phyloP scores from a whole-genome alignment of 2,888 invertebrate species.

The Plusia festucae region DNA sequence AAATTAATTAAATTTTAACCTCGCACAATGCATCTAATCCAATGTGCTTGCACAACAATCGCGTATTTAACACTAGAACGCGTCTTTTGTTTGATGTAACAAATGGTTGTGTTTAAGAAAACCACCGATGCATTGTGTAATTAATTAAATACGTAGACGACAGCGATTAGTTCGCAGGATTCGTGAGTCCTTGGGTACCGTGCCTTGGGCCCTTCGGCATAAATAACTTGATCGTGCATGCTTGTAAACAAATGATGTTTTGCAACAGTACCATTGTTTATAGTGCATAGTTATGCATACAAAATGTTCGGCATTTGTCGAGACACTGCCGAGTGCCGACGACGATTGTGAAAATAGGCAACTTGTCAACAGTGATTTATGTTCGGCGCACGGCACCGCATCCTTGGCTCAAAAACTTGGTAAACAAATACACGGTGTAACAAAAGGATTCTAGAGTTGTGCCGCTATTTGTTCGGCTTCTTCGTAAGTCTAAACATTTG shows the following conservation, averaged over 20 bases:
- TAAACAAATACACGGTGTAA: slow-evolving; percentile 60
- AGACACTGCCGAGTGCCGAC: slow-evolving; percentile 57
- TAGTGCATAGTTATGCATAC: slow-evolving; percentile 65
- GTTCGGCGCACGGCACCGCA: slow-evolving; percentile 61
- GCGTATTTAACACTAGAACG: slow-evolving; percentile 61
- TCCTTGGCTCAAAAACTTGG: slow-evolving; percentile 67
- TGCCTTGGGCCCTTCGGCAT: slow-evolving; percentile 71
- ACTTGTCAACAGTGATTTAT: slow-evolving; percentile 69
- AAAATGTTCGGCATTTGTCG: slow-evolving; percentile 58
- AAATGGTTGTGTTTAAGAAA: slow-evolving; percentile 49
- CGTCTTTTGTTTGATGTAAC: slow-evolving; percentile 64
- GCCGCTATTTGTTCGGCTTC: slow-evolving; percentile 58
- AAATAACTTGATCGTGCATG: slow-evolving; percentile 75
- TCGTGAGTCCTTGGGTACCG: slow-evolving; percentile 66
- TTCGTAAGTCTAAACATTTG: slow-evolving; percentile 58
- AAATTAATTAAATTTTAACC: slow-evolving; percentile 70
- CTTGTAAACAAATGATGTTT: slow-evolving; percentile 63
- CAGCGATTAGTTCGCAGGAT: slow-evolving; percentile 56
- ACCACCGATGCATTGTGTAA: slow-evolving; percentile 48
- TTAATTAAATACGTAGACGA: slow-evolving; percentile 57
- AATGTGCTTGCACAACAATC: slow-evolving; percentile 64
- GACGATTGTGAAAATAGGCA: slow-evolving; percentile 71
- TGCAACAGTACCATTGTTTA: slow-evolving; percentile 78
- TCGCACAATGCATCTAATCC: slow-evolving; percentile 66
- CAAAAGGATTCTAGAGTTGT: slow-evolving; percentile 58